Evolutionary conservation across 2,888 invertebrate species (phyloP).

Genomic region (Oligia latruncula): DNA sequence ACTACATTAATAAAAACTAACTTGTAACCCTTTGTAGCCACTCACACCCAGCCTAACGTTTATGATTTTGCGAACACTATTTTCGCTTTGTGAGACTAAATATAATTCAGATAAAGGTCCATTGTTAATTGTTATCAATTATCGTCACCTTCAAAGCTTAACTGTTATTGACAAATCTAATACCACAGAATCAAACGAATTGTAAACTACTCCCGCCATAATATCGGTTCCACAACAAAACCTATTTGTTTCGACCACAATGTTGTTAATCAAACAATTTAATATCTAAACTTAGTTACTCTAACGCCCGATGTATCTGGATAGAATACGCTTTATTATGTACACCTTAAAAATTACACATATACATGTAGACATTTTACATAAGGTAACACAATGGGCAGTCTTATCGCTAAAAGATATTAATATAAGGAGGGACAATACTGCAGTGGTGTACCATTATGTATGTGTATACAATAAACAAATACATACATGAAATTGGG

Average conservation of each 20-base stretch:
- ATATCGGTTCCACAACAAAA: conserved; percentile 48
- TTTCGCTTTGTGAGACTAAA: conserved; percentile 16
- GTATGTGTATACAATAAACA: not conserved
- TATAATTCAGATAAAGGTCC: conserved; percentile 20
- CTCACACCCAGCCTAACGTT: not conserved
- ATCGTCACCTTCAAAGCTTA: conserved; percentile 41
- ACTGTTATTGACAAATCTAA: conserved; percentile 55
- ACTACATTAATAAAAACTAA: not conserved
- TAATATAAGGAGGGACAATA: not conserved
- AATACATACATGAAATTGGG: not conserved
- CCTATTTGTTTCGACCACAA: conserved; percentile 57
- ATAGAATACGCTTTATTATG: not conserved
- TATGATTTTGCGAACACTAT: conserved; percentile 7
- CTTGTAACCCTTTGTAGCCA: not conserved
- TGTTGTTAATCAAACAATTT: conserved; percentile 52
- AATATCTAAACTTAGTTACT: conserved; percentile 21
- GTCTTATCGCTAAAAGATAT: not conserved
- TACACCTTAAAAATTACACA: not conserved
- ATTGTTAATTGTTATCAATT: conserved; percentile 49
- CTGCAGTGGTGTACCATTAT: not conserved
- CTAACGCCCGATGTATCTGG: not conserved
- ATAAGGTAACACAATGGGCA: not conserved
- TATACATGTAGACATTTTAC: not conserved
- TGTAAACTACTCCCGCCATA: conserved; percentile 43
- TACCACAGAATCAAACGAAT: conserved; percentile 45